phyloP scores from a whole-genome alignment of 2,113 vertebrate species.

The Empidonax traillii region DNA sequence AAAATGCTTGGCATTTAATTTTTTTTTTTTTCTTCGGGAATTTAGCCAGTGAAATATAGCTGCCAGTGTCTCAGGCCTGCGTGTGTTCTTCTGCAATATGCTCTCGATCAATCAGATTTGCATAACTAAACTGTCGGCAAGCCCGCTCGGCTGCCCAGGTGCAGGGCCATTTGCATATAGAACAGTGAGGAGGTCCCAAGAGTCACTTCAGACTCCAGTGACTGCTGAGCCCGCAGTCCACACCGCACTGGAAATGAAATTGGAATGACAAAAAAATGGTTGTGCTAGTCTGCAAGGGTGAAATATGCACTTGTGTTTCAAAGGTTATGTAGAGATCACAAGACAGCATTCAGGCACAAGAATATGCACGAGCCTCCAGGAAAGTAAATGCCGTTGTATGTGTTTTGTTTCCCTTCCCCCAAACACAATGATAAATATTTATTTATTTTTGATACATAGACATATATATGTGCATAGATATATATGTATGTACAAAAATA shows the following conservation, averaged over 20 bases:
- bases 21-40: constrained; percentile 81
- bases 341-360: constrained; percentile 36
- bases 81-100: constrained; percentile 91
- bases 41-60: constrained; percentile 94
- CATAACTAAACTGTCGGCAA: constrained; percentile 99
- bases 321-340: constrained; percentile 79
- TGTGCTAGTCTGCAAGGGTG: constrained; percentile 78
- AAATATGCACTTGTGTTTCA: constrained; percentile 76
- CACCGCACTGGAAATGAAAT: constrained; percentile 93
- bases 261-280: constrained; percentile 95
- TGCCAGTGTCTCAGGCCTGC: constrained; percentile 82
- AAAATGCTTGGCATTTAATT: constrained; percentile 81
- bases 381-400: constrained; percentile 19
- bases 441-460: neutral
- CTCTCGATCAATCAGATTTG: constrained; percentile 99
- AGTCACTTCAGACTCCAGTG: constrained; percentile 98
- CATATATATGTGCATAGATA: neutral
- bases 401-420: constrained; percentile 6
- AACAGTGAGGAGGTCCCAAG: constrained; percentile 98
- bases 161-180: constrained; percentile 99
- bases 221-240: constrained; percentile 97
- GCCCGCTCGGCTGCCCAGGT: constrained; percentile 98
- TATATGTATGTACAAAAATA: neutral
- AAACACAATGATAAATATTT: neutral
- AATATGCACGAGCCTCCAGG: constrained; percentile 23